Conservation (phyloP, 2,888 invertebrate species). For the Tachina grossa region DNA sequence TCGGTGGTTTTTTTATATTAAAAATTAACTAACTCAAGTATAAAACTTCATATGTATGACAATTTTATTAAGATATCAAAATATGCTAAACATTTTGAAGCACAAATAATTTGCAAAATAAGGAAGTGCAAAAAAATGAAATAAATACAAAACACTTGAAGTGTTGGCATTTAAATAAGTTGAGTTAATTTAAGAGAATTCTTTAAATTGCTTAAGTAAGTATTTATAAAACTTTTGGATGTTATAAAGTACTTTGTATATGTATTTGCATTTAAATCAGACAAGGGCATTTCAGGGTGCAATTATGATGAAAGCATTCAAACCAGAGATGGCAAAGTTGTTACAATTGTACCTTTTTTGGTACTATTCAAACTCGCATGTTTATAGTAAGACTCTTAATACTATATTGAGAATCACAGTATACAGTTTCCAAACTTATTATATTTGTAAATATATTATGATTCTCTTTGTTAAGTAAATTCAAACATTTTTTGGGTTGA, state of each 20-base stretch:
- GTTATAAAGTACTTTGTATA: not conserved
- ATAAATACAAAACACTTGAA: conserved; percentile 60
- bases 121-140: conserved; percentile 32
- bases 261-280: not conserved
- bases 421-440: too few species aligned
- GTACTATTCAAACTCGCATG: too few species aligned
- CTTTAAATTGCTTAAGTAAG: conserved; percentile 14
- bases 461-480: too few species aligned
- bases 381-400: too few species aligned
- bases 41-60: conserved; percentile 49
- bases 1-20: not conserved
- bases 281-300: too few species aligned
- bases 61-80: conserved; percentile 59
- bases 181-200: conserved; percentile 60
- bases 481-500: too few species aligned
- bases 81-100: conserved; percentile 58
- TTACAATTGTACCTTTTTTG: too few species aligned
- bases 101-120: conserved; percentile 19
- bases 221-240: conserved; percentile 3
- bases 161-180: conserved; percentile 63
- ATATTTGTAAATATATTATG: too few species aligned
- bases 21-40: conserved; percentile 20
- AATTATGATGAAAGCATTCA: too few species aligned
- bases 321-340: too few species aligned
- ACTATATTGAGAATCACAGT: too few species aligned